phyloP scores from a whole-genome alignment of 1,140 invertebrate genomes.

The Akabosia matsudoensis region DNA sequence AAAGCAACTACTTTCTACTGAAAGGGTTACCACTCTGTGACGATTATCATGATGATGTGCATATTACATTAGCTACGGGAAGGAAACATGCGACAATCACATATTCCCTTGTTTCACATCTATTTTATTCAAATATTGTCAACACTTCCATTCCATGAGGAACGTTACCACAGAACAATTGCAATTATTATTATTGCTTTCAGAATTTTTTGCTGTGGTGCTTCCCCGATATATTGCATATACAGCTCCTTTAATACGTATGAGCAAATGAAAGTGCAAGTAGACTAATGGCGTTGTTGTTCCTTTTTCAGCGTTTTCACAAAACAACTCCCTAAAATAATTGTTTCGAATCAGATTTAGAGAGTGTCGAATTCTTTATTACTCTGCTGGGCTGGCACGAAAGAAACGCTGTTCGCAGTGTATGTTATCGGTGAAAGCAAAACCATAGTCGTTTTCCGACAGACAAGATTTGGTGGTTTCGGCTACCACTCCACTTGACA shows the following conservation, averaged over 20 bases:
- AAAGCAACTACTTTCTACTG: constrained; percentile 6
- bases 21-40: background rate
- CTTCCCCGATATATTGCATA: background rate
- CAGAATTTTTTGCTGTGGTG: background rate
- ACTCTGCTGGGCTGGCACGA: background rate
- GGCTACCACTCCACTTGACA: too few species aligned
- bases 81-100: background rate
- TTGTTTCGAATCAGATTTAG: background rate
- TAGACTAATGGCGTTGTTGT: background rate
- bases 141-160: background rate
- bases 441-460: background rate
- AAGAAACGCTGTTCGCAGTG: background rate
- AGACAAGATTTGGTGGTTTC: too few species aligned
- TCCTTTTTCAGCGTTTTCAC: constrained; percentile 1
- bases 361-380: background rate
- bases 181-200: background rate
- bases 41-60: constrained; percentile 7
- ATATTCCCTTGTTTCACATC: background rate
- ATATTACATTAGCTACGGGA: background rate
- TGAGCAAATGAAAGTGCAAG: background rate
- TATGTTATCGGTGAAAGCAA: constrained; percentile 8
- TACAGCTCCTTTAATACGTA: background rate
- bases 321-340: constrained; percentile 13
- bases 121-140: background rate
- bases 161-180: background rate